These are phyloP conservation scores for Dunckerocampus dactyliophorus DNA, from an alignment of 2,113 vertebrate genomes.

Conservation along the genomic window DNA sequence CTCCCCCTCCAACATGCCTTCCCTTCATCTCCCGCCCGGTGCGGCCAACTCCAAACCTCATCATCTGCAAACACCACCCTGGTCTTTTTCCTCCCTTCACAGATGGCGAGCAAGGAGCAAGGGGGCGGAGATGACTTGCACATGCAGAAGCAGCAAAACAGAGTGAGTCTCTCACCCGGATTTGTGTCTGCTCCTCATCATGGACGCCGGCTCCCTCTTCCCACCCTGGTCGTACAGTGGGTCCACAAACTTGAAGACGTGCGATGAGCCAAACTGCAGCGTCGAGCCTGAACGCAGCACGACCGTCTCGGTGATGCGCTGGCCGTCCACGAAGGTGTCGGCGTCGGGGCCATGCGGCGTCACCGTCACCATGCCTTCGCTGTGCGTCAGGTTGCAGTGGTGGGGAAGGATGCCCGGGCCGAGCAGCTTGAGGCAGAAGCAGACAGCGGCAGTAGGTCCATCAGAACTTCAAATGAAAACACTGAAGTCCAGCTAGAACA, in stretches of 20 bases:
- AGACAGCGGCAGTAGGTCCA: not conserved
- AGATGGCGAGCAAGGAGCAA: too few species aligned
- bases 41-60: slow-evolving; percentile 48
- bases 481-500: not conserved
- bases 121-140: too few species aligned
- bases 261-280: slow-evolving; percentile 87
- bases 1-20: not conserved
- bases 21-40: slow-evolving; percentile 35
- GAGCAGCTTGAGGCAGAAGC: slow-evolving; percentile 75
- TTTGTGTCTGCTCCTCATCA: slow-evolving; percentile 82
- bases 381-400: slow-evolving; percentile 95
- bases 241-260: slow-evolving; percentile 98
- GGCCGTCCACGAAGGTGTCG: slow-evolving; percentile 91
- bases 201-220: slow-evolving; percentile 80
- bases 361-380: slow-evolving; percentile 93
- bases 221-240: slow-evolving; percentile 89
- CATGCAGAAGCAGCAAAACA: too few species aligned
- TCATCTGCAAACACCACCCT: not conserved
- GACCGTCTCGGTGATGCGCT: slow-evolving; percentile 86
- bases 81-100: slow-evolving; percentile 19
- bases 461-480: not conserved
- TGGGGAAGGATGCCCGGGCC: slow-evolving; percentile 93
- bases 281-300: slow-evolving; percentile 91
- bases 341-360: slow-evolving; percentile 87
- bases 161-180: slow-evolving; percentile 74